Evolutionary conservation across 2,113 vertebrate genomes (phyloP).

Genomic region (Dipodomys merriami): DNA sequence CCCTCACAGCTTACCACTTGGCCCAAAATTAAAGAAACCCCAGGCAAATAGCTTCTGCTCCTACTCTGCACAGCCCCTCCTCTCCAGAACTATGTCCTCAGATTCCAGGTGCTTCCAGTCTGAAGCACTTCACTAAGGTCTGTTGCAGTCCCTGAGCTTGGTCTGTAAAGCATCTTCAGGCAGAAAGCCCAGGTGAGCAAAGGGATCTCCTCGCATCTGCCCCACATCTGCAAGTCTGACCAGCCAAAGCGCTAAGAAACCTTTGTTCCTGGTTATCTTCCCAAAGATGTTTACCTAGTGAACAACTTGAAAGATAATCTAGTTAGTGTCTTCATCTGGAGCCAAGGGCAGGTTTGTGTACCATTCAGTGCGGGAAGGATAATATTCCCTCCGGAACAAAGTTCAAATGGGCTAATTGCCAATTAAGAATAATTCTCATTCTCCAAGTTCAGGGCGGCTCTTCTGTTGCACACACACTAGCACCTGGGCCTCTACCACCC

Average conservation of each 20-base stretch:
- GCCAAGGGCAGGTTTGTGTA: not conserved
- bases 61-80: not conserved
- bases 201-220: not conserved
- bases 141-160: not conserved
- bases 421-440: not conserved
- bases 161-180: not conserved
- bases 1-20: not conserved
- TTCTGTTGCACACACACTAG: not conserved
- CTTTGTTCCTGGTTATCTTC: not conserved
- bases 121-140: not conserved
- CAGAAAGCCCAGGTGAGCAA: not conserved
- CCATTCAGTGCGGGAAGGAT: not conserved
- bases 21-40: not conserved
- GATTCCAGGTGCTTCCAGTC: not conserved
- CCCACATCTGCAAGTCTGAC: not conserved
- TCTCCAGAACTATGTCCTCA: not conserved
- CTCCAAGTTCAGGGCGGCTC: not conserved
- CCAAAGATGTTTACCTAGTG: not conserved
- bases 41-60: not conserved
- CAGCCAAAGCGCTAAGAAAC: not conserved
- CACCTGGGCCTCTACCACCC: not conserved
- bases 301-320: slow-evolving; percentile 15
- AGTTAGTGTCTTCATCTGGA: not conserved
- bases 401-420: not conserved
- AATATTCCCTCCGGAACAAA: not conserved